Evolutionary conservation across 2,113 vertebrate genomes (phyloP), one percentile per base, ranked within the genome.

Genomic region (Rana temporaria): DNA sequence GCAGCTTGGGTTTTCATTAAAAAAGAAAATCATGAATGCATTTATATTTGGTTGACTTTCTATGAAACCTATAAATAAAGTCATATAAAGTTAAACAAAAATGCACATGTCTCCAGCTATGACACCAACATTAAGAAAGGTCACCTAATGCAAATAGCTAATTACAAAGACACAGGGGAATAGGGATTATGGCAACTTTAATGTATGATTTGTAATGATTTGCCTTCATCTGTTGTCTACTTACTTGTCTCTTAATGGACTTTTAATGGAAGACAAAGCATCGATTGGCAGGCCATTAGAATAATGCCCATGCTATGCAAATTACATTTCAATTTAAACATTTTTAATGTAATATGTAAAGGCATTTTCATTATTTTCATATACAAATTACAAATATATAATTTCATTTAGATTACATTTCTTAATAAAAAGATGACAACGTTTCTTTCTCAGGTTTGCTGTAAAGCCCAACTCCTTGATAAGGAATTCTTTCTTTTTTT

Each of bases 121-220:
- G 63, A 11, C 15, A 30, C 26, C 12, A 67, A 34, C 63, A 56
- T 56, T 67, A 78, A 56, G 66, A 67, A 78, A 78, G 76, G 76
- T 78, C 76, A 78, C 66, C 63, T 56, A 67, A 78, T 78, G 76
- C 62, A 56, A 78, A 78, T 34, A 56, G 63, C 76, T 78, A 55
- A 78, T 78, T 78, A 78, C 63, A 34, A 17, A 65, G 76, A 34
- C 76, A 56, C 63, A n/a, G 20, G 42, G 76, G 76, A 78, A 55
- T 19, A 34, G 14, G 22, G 53, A 48, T 26, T 30, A 52, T 30
- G 4, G 15, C 60, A 42, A 38, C 30, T 20, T 69, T 34, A 48
- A 34, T 69, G 38, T 52, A 69, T 48, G 48, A 5, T 71, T 22
- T 71, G 68, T 11, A 38, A 42, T 70, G 68, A 30, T 22, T 20